phyloP scores from a whole-genome alignment of 2,113 vertebrate species.

The Myotis davidii region DNA sequence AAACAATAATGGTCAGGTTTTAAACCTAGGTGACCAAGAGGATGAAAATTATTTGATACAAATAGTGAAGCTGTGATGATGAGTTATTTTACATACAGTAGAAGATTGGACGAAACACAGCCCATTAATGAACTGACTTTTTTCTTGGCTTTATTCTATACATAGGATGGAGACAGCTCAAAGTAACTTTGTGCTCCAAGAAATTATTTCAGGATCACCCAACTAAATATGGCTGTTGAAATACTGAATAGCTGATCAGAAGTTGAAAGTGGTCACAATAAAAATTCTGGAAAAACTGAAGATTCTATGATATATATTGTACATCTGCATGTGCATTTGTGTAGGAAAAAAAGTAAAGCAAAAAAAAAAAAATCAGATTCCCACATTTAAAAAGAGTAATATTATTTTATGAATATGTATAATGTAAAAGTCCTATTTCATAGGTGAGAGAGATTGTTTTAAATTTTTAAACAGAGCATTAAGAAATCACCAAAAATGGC shows the following conservation, averaged over 20 bases:
- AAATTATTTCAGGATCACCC: not conserved
- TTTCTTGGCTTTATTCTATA: not conserved
- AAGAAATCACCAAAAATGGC: constrained; percentile 23
- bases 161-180: not conserved
- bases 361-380: constrained; percentile 40
- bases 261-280: not conserved
- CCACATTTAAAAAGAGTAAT: not conserved
- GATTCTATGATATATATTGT: not conserved
- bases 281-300: not conserved
- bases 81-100: not conserved
- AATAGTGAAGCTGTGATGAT: not conserved
- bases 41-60: not conserved
- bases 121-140: not conserved
- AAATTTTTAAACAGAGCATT: constrained; percentile 28
- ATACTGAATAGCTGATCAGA: not conserved
- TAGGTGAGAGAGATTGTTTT: not conserved
- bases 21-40: not conserved
- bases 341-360: not conserved
- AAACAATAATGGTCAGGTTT: not conserved
- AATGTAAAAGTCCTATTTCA: not conserved
- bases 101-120: not conserved
- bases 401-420: not conserved
- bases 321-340: not conserved
- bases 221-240: not conserved
- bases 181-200: not conserved